Base-by-base conservation (phyloP, 1,140 invertebrate genomes). In the Nasonia vitripennis region DNA sequence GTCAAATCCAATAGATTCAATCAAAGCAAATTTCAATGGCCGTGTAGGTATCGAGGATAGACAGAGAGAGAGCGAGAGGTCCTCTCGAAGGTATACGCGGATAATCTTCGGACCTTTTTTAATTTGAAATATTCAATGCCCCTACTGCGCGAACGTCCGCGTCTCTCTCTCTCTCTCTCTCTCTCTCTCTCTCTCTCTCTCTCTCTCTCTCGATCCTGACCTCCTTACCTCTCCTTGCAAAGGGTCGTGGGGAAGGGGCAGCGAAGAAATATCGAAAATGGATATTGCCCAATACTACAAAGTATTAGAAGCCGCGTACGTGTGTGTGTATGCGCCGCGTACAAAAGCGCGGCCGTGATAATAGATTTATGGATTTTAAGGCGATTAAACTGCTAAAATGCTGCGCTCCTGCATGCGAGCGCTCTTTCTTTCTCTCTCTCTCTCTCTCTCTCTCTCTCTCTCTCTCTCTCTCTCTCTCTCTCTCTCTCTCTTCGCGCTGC, bases 181-280 rank as follows among this genome's bases (percentile, higher is more conserved):
- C 27, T 27, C n/a, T n/a, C n/a, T n/a, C n/a, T n/a, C n/a, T n/a
- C n/a, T n/a, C n/a, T n/a, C n/a, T n/a, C n/a, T n/a, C n/a, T n/a
- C n/a, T 70, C 34, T 70, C 27, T 27, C 27, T 27, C 45, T 23
- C 68, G 14, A 67, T 77, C 48, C 27, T 81, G 84, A 75, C 84
- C 80, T 85, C 78, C 20, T 81, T 85, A 78, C 73, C 80, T 81
- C 37, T 6, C n/a, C 11, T 34, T 14, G n/a, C 45, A 23, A 71
- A 71, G 1, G 37, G 2, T 7, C 41, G 34, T 2, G 11, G 2
- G 2, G 34, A 74, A 34, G 11, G 11, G 11, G 20, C 2, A 20
- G 37, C 51, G 75, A 78, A 77, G 74, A 82, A 86, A 82, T 86
- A 86, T 86, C 81, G 80, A 86, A 81, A 86, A 86, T 86, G 79